phyloP scores from a whole-genome alignment of 2,797 vertebrate genomes.

The Platyrinchus mystaceus region DNA sequence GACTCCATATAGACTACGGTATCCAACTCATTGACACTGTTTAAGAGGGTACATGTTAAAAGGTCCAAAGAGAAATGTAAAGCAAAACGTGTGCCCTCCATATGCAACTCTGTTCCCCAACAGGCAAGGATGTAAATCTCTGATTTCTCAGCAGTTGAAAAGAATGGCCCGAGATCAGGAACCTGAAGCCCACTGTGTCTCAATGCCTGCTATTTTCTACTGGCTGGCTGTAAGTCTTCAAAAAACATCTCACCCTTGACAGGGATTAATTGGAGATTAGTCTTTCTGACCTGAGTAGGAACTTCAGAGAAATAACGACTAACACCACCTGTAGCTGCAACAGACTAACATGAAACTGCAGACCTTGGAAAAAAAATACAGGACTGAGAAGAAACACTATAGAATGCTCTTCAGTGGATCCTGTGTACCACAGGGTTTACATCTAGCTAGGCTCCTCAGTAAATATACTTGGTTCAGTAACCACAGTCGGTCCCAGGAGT shows the following conservation, averaged over 20 bases:
- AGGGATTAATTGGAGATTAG: neutral
- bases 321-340: neutral
- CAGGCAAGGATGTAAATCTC: neutral
- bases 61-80: neutral
- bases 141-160: neutral
- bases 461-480: neutral
- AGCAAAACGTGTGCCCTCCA: neutral
- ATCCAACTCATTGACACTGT: neutral
- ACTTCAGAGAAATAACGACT: neutral
- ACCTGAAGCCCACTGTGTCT: neutral
- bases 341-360: neutral
- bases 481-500: rapidly evolving
- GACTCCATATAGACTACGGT: neutral
- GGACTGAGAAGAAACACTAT: neutral
- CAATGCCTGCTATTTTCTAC: neutral
- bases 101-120: neutral
- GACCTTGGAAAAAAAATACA: neutral
- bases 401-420: neutral
- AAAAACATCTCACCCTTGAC: neutral
- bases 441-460: neutral
- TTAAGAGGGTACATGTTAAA: neutral
- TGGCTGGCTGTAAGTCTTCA: neutral
- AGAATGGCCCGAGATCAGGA: neutral
- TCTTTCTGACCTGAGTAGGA: neutral
- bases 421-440: neutral